Evolutionary conservation across 2,113 vertebrate genomes (phyloP).

Genomic region (Grallaria varia): DNA sequence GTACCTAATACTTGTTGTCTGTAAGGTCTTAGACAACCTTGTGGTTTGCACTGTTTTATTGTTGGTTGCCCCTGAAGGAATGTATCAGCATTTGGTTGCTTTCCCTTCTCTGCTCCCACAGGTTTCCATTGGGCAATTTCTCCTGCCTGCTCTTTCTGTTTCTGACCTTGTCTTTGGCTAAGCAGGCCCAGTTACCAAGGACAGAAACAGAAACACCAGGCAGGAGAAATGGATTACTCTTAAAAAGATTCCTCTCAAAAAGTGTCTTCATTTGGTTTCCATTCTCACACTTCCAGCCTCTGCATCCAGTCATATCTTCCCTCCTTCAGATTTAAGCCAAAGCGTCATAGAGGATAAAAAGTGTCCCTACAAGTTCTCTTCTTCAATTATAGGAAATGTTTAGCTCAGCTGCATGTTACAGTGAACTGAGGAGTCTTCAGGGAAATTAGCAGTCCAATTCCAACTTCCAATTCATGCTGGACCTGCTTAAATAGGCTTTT

Average conservation of each 20-base stretch:
- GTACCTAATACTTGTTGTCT: background rate
- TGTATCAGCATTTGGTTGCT: background rate
- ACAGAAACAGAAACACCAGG: too few relatives aligned
- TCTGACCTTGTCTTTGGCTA: background rate
- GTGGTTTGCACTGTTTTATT: background rate
- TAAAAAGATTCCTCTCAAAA: background rate
- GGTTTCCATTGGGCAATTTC: background rate
- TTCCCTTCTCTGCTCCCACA: background rate
- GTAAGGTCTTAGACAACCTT: background rate
- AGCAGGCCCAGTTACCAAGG: background rate
- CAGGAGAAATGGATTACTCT: too few relatives aligned
- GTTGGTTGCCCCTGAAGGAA: background rate
- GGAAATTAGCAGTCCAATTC: background rate
- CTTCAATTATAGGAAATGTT: slow-evolving; percentile 48
- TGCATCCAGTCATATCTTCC: background rate
- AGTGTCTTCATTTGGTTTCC: background rate
- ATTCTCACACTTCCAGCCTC: background rate
- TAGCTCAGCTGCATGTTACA: background rate
- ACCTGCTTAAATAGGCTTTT: background rate
- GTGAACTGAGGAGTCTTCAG: background rate
- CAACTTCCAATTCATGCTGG: background rate
- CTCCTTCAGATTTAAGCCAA: background rate
- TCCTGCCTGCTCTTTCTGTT: background rate
- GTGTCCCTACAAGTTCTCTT: background rate
- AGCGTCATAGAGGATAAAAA: background rate